Evolutionary conservation across 92 coral and sea anemone genomes (phyloP).

Genomic region (Parazoanthus darwini): DNA sequence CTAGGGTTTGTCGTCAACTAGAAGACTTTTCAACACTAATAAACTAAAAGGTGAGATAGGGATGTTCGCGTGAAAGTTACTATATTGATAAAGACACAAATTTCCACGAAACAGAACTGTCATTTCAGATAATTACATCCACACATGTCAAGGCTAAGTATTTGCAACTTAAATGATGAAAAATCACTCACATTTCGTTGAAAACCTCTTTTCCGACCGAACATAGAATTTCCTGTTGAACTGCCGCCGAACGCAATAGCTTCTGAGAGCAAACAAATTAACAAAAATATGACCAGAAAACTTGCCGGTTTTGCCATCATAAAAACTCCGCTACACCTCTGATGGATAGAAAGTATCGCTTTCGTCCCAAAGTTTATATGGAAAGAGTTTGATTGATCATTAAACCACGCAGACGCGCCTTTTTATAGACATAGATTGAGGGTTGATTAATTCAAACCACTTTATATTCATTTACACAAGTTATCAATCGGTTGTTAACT

Average conservation of each 20-base stretch:
- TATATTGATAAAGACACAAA: neutral
- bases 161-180: neutral
- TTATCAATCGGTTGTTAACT: neutral
- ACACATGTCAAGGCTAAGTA: neutral
- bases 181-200: neutral
- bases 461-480: neutral
- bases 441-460: neutral
- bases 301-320: neutral
- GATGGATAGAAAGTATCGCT: neutral
- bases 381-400: neutral
- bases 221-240: neutral
- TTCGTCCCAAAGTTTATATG: neutral
- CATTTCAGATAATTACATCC: neutral
- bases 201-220: neutral
- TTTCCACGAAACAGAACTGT: neutral
- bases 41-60: neutral
- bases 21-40: neutral
- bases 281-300: neutral
- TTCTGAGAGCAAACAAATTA: neutral
- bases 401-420: neutral
- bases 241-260: neutral
- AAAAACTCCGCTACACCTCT: neutral
- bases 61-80: neutral
- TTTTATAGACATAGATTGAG: neutral
- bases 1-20: neutral